Percentiles rank a stretch among this genome's conserved stretches.
These are phyloP conservation scores for Tetranychus piercei DNA, from an alignment of 2,888 invertebrate genomes.

Conservation along the genomic window DNA sequence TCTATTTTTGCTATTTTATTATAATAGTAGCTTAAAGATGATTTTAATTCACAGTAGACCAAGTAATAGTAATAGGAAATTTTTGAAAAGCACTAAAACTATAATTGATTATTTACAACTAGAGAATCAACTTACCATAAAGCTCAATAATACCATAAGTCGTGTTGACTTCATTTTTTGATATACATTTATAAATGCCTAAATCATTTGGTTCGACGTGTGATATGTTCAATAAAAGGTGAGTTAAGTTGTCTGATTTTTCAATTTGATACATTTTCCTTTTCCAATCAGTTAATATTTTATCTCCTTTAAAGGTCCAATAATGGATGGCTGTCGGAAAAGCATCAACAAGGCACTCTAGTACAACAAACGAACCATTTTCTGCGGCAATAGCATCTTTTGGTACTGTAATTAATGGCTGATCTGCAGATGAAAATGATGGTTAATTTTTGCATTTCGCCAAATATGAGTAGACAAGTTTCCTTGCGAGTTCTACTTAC, in stretches of 20 bases:
- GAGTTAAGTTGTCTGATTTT: constrained; percentile 34
- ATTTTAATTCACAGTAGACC: too few species aligned
- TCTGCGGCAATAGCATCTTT: constrained; percentile 53
- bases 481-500: too few species aligned
- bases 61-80: too few species aligned
- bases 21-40: too few species aligned
- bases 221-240: constrained; percentile 58
- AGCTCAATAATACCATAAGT: constrained; percentile 54
- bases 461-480: neutral
- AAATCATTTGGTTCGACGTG: constrained; percentile 49
- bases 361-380: constrained; percentile 46
- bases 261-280: constrained; percentile 32
- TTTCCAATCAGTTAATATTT: constrained; percentile 48
- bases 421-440: constrained; percentile 42
- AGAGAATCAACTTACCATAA: constrained; percentile 38
- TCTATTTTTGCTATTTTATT: too few species aligned
- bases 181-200: constrained; percentile 60
- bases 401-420: constrained; percentile 49
- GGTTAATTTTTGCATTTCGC: neutral
- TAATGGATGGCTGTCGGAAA: constrained; percentile 66
- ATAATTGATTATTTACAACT: neutral
- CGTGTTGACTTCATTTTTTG: constrained; percentile 60
- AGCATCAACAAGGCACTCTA: constrained; percentile 59
- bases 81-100: too few species aligned
- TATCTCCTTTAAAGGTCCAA: constrained; percentile 63